Evolutionary conservation across 2,888 invertebrate species (phyloP).

Genomic region (Cryptocheilus praepositus): DNA sequence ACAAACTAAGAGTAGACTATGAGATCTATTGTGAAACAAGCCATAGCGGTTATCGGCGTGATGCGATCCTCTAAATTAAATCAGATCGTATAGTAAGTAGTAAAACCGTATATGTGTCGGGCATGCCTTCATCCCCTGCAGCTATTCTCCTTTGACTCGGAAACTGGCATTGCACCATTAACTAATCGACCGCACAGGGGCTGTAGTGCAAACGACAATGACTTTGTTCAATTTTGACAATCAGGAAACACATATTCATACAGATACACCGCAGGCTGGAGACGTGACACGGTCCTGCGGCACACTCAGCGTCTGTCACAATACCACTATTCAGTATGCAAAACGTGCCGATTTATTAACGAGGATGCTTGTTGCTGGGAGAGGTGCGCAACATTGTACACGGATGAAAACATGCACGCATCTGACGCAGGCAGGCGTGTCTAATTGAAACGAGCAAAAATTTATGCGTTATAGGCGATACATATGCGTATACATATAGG

Average conservation of each 20-base stretch:
- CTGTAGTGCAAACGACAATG: background rate
- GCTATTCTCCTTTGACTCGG: background rate
- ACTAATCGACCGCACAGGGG: background rate
- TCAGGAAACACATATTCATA: background rate
- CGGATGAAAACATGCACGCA: background rate
- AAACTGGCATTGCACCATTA: background rate
- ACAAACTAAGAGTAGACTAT: too few relatives aligned
- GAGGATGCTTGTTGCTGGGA: slow-evolving; percentile 15
- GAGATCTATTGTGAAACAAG: too few relatives aligned
- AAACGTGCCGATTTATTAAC: slow-evolving; percentile 50
- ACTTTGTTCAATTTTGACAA: background rate
- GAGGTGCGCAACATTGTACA: background rate
- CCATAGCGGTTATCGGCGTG: too few relatives aligned
- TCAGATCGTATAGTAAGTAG: background rate
- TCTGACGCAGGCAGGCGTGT: too few relatives aligned
- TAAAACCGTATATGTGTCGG: background rate
- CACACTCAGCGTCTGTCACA: slow-evolving; percentile 32
- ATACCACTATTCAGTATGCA: slow-evolving; percentile 41
- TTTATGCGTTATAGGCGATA: too few relatives aligned
- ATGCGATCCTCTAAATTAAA: too few relatives aligned
- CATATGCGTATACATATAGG: too few relatives aligned
- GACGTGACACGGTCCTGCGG: slow-evolving; percentile 14
- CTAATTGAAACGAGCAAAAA: too few relatives aligned
- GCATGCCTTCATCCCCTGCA: background rate
- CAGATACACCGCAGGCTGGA: background rate